Percentiles rank a stretch among this genome's conserved stretches.
Evolutionary conservation across 2,113 vertebrate species (phyloP).

Genomic region (Pavo muticus): DNA sequence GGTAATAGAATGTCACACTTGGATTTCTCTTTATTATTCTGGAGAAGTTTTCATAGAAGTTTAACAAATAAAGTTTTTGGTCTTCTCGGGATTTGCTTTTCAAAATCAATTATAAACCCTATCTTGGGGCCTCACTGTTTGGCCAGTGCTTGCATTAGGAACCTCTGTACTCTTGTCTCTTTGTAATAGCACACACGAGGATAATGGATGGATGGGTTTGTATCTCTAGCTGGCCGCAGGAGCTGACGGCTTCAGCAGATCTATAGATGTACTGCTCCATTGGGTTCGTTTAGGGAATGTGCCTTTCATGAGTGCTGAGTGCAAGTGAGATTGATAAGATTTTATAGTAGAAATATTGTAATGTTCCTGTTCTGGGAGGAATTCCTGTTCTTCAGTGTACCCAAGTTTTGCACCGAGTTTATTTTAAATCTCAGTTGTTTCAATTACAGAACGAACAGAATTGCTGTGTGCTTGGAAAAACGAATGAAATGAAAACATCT

Average conservation of each 20-base stretch:
- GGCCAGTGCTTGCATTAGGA: neutral
- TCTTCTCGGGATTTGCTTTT: neutral
- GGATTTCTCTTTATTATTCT: neutral
- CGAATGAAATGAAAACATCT: neutral
- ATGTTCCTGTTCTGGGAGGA: conserved; percentile 30
- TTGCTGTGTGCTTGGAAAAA: neutral
- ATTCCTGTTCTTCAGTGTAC: neutral
- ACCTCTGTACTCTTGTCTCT: neutral
- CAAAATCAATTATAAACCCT: neutral
- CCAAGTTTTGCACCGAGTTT: neutral
- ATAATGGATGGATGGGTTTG: neutral
- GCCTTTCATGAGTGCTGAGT: neutral
- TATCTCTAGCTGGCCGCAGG: neutral
- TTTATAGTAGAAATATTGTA: conserved; percentile 35
- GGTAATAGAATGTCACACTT: neutral
- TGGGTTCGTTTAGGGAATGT: neutral
- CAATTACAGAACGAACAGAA: conserved; percentile 6
- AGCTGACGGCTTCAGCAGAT: neutral
- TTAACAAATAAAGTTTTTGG: neutral
- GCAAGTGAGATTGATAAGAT: conserved; percentile 36
- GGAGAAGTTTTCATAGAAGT: neutral
- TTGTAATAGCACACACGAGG: neutral
- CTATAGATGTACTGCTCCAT: neutral
- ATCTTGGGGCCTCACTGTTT: neutral
- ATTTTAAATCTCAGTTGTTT: conserved; percentile 35